These are phyloP conservation scores for Euplagia quadripunctaria DNA, from an alignment of 2,888 invertebrate genomes.

Conservation along the genomic window DNA sequence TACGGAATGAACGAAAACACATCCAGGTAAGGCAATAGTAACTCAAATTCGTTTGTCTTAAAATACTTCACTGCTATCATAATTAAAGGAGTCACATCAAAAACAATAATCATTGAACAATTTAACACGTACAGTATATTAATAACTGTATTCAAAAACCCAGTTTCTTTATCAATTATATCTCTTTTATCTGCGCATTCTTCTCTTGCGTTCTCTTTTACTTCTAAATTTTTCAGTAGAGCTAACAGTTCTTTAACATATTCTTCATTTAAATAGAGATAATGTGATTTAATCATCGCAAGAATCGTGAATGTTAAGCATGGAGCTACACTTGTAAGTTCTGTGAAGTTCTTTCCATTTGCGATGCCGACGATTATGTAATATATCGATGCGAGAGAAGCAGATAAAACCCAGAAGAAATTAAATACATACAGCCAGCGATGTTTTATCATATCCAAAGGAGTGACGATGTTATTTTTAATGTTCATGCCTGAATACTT, in stretches of 20 bases:
- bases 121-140: conserved; percentile 55
- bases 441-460: conserved; percentile 41
- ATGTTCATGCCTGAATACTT: conserved; percentile 54
- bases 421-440: conserved; percentile 55
- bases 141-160: conserved; percentile 51
- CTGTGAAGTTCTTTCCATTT: conserved; percentile 53
- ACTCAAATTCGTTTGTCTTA: conserved; percentile 54
- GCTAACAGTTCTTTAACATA: conserved; percentile 44
- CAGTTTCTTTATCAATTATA: conserved; percentile 47
- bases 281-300: conserved; percentile 51
- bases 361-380: conserved; percentile 47
- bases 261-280: conserved; percentile 43
- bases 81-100: conserved; percentile 56
- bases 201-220: conserved; percentile 34
- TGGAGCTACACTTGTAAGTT: conserved; percentile 58
- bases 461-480: conserved; percentile 33
- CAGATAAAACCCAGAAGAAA: conserved; percentile 50
- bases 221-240: conserved; percentile 49
- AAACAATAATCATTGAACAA: conserved; percentile 56
- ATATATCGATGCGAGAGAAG: conserved; percentile 39
- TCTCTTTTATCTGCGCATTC: conserved; percentile 38
- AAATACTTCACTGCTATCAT: conserved; percentile 58
- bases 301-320: conserved; percentile 52
- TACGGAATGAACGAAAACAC: conserved; percentile 61
- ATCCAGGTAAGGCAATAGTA: conserved; percentile 61